Evolutionary conservation across 2,797 vertebrate species (phyloP).

Genomic region (Ataeniobius toweri): DNA sequence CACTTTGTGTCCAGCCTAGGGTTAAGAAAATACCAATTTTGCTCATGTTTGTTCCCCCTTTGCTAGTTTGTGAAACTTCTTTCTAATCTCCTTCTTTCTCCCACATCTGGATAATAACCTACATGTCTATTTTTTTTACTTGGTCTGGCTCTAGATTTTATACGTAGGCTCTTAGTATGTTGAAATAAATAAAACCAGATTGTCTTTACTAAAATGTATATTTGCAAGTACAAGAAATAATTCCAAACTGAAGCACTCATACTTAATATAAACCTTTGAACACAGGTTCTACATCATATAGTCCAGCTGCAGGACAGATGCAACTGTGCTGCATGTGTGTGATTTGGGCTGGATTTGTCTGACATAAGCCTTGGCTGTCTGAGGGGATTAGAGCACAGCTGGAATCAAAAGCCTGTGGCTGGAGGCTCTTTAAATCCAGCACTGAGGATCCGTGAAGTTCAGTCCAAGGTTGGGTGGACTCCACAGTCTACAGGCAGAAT

Average conservation of each 20-base stretch:
- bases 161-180: background rate
- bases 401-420: background rate
- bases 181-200: background rate
- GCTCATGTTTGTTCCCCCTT: too few species aligned
- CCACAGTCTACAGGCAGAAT: background rate
- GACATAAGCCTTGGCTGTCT: background rate
- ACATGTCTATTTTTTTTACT: background rate
- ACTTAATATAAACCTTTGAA: background rate
- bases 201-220: background rate
- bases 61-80: too few species aligned
- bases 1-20: slow-evolving; percentile 6
- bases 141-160: background rate
- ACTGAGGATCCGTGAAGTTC: background rate
- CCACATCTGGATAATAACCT: too few species aligned
- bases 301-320: background rate
- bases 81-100: too few species aligned
- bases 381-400: slow-evolving; percentile 15
- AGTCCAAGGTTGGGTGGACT: background rate
- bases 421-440: slow-evolving; percentile 12
- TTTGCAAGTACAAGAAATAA: background rate
- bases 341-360: slow-evolving; percentile 1
- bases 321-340: background rate
- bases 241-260: background rate
- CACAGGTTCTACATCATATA: background rate
- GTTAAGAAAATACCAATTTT: too few species aligned